Conservation (phyloP, 2,888 invertebrate genomes). For the Cryptocheilus praepositus region DNA sequence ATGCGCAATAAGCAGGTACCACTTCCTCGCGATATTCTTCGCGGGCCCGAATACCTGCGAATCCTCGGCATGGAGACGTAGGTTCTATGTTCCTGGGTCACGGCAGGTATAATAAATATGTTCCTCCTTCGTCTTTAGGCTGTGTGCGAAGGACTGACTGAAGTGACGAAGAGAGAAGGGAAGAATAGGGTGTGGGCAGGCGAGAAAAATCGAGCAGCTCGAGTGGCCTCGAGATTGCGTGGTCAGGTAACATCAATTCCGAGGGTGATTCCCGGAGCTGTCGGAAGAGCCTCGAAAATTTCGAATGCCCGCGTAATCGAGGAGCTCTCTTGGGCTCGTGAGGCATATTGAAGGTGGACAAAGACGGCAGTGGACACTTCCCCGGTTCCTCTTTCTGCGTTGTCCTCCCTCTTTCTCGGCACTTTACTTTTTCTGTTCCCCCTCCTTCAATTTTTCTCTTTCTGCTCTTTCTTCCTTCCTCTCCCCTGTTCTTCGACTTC, state of each 20-base stretch:
- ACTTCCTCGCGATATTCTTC: too few relatives aligned
- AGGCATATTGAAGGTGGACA: constrained; percentile 23
- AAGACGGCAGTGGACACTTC: constrained; percentile 17
- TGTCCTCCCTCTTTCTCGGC: not conserved
- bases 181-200: constrained; percentile 27
- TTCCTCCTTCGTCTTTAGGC: not conserved
- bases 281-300: constrained; percentile 40
- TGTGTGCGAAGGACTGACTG: not conserved
- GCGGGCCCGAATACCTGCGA: too few relatives aligned
- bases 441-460: not conserved
- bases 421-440: constrained; percentile 2
- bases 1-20: too few relatives aligned
- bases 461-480: constrained; percentile 27
- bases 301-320: constrained; percentile 49
- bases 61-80: too few relatives aligned
- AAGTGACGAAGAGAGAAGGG: constrained; percentile 16
- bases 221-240: constrained; percentile 42
- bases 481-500: constrained; percentile 12
- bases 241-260: constrained; percentile 49
- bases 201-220: constrained; percentile 51
- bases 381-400: constrained; percentile 9
- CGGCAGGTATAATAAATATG: constrained; percentile 8
- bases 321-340: constrained; percentile 30
- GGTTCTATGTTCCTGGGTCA: not conserved
- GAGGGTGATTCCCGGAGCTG: constrained; percentile 45